A percentile compares a stretch with the other conserved stretches of the same genome.
Conservation (phyloP, 2,113 vertebrate genomes). For the Bettongia penicillata region DNA sequence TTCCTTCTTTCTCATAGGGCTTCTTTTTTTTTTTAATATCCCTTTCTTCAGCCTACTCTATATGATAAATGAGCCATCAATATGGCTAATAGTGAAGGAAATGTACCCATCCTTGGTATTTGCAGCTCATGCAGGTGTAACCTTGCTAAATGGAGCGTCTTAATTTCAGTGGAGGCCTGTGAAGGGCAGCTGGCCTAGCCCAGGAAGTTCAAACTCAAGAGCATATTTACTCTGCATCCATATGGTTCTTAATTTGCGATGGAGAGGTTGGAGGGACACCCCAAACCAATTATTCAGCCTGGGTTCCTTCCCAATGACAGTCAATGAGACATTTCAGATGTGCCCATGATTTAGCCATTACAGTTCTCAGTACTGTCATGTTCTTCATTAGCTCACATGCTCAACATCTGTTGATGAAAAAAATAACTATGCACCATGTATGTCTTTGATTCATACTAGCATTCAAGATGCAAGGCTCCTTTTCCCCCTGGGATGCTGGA, state of each 20-base stretch:
- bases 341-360: conserved; percentile 34
- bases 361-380: neutral
- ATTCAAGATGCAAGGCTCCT: conserved; percentile 17
- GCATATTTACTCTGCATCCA: conserved; percentile 15
- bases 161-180: neutral
- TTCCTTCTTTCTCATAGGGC: neutral
- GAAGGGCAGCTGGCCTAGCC: conserved; percentile 35
- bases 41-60: neutral
- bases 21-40: neutral
- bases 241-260: conserved; percentile 20
- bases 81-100: neutral
- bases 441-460: neutral
- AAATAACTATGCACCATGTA: neutral
- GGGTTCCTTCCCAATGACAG: conserved; percentile 46
- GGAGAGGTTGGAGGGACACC: conserved; percentile 24
- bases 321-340: conserved; percentile 54
- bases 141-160: neutral
- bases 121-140: neutral
- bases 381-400: conserved; percentile 43
- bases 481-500: neutral
- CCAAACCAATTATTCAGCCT: conserved; percentile 49
- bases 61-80: neutral
- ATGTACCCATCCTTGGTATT: neutral
- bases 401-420: conserved; percentile 58
- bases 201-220: neutral